phyloP scores from a whole-genome alignment of 2,113 vertebrate species.

The Aegithalos caudatus region DNA sequence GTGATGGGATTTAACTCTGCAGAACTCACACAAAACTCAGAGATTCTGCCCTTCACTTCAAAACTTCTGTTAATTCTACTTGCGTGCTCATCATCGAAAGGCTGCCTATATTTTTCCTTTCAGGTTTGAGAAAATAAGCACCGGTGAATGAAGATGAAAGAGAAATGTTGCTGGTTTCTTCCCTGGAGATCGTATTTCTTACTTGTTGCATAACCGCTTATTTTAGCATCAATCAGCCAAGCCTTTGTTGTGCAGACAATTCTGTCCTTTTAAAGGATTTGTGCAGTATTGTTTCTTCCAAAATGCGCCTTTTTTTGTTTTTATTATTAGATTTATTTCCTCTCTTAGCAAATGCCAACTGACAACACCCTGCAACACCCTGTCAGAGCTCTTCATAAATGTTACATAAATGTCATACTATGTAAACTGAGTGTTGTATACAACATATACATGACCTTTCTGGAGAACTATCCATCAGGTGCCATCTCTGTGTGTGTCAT shows the following conservation, averaged over 20 bases:
- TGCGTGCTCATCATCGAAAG: neutral
- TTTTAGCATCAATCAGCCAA: constrained; percentile 68
- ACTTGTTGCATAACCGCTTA: constrained; percentile 67
- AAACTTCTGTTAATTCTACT: neutral
- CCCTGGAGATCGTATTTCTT: constrained; percentile 59
- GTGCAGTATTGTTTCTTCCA: constrained; percentile 45
- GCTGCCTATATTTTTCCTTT: neutral
- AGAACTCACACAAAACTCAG: neutral
- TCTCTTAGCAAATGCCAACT: constrained; percentile 62
- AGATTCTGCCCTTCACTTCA: neutral
- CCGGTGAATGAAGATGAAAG: constrained; percentile 48
- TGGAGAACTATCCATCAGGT: neutral
- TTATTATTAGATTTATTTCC: constrained; percentile 73
- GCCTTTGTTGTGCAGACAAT: constrained; percentile 67
- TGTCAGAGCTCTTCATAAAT: constrained; percentile 49
- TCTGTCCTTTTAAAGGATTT: constrained; percentile 55
- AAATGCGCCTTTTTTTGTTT: constrained; percentile 44
- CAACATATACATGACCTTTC: neutral
- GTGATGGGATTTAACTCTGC: neutral
- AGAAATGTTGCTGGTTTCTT: constrained; percentile 31
- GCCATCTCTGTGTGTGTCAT: neutral
- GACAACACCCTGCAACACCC: constrained; percentile 67
- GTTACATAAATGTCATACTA: constrained; percentile 54
- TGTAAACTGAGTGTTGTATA: constrained; percentile 12
- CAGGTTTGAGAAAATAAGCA: constrained; percentile 1